A percentile compares a stretch with the other conserved stretches of the same genome.
These are phyloP conservation scores for Charadrius vociferus DNA, from an alignment of 2,113 vertebrate species.

Conservation along the genomic window DNA sequence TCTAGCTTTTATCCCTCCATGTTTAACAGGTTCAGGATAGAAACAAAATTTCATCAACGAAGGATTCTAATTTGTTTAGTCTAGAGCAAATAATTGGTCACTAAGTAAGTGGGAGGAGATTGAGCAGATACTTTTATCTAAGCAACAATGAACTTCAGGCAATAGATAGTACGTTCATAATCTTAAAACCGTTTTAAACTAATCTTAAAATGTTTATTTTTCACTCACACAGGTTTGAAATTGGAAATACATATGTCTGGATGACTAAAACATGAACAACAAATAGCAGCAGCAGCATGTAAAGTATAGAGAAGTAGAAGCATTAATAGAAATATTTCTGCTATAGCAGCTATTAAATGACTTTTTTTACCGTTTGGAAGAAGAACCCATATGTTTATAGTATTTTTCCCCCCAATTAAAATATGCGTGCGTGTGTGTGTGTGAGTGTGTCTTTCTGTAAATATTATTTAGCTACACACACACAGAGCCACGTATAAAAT, in stretches of 20 bases:
- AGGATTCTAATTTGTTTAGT: background rate
- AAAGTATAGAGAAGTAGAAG: constrained; percentile 37
- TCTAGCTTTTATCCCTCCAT: background rate
- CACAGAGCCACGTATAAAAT: background rate
- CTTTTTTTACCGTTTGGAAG: constrained; percentile 22
- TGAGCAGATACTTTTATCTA: background rate
- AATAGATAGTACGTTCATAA: constrained; percentile 2
- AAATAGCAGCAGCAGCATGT: constrained; percentile 54
- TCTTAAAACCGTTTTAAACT: constrained; percentile 35
- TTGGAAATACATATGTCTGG: constrained; percentile 64
- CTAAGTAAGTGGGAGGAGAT: background rate
- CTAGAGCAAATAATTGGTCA: background rate
- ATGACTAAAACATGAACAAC: constrained; percentile 52
- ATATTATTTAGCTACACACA: background rate
- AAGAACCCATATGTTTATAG: constrained; percentile 52
- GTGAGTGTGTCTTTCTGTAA: background rate
- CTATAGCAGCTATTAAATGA: constrained; percentile 51
- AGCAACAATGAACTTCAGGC: constrained; percentile 32
- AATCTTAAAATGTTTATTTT: constrained; percentile 58
- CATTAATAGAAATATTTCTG: constrained; percentile 68
- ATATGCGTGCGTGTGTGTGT: background rate
- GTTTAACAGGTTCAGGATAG: background rate
- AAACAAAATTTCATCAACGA: constrained; percentile 12
- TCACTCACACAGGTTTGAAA: constrained; percentile 53
- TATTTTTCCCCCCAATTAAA: constrained; percentile 18